A percentile compares a stretch with the other conserved stretches of the same genome.
These are phyloP conservation scores for Abramis brama DNA, from an alignment of 2,113 vertebrate species.

Conservation along the genomic window DNA sequence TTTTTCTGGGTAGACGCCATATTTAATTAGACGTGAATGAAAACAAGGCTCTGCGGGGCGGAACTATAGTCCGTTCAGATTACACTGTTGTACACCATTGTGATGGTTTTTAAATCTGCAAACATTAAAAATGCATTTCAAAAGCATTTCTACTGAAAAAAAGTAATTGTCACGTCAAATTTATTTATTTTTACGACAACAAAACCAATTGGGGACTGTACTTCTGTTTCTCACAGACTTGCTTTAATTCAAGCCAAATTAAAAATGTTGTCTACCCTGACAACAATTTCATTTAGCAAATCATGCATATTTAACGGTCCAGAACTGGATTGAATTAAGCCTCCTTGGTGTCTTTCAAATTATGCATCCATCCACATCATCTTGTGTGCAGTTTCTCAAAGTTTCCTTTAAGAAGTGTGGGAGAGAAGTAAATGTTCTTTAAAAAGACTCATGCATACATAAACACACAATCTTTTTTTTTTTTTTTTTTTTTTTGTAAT, in stretches of 20 bases:
- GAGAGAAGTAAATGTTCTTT: constrained; percentile 28
- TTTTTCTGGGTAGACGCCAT: constrained; percentile 15
- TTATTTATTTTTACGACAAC: background rate
- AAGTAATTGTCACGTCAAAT: too few relatives aligned
- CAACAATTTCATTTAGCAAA: constrained; percentile 26
- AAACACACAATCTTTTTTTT: constrained; percentile 34
- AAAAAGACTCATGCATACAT: constrained; percentile 30
- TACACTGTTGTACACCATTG: background rate
- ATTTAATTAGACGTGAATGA: constrained; percentile 16
- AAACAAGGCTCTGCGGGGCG: background rate
- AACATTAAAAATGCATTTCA: background rate
- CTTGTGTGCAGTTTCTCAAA: constrained; percentile 4
- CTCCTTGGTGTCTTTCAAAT: constrained; percentile 41
- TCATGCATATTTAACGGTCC: constrained; percentile 8
- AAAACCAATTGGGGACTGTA: background rate
- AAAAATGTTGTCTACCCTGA: background rate
- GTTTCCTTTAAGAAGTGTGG: background rate
- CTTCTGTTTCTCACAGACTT: background rate
- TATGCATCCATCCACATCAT: background rate
- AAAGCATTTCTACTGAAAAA: too few relatives aligned
- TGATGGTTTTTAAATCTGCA: background rate
- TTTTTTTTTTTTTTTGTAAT: constrained; percentile 43
- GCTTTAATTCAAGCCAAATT: background rate
- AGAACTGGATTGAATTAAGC: constrained; percentile 32
- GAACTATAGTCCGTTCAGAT: background rate